A percentile compares a stretch with the other conserved stretches of the same genome.
These are phyloP conservation scores for Himalopsyche tibetana DNA, from an alignment of 2,888 invertebrate species.

Conservation along the genomic window DNA sequence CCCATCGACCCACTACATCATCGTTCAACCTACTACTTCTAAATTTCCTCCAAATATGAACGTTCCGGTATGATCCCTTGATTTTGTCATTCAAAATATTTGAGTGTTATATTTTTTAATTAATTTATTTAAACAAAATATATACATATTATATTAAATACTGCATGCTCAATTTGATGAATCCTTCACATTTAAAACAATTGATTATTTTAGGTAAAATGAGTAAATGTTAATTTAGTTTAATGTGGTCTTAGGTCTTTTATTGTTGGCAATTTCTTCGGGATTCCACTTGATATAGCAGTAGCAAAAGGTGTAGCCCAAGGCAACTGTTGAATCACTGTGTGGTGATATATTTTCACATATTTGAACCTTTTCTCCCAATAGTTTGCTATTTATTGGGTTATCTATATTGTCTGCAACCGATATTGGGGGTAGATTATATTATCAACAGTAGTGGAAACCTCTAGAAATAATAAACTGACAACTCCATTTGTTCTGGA, in stretches of 20 bases:
- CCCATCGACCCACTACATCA: slow-evolving; percentile 44
- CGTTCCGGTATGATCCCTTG: slow-evolving; percentile 44
- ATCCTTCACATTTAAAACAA: neutral
- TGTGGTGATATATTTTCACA: no score
- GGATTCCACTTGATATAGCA: neutral
- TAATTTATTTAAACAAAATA: slow-evolving; percentile 13
- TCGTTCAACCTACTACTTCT: slow-evolving; percentile 47
- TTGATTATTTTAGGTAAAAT: slow-evolving; percentile 19
- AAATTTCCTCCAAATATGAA: slow-evolving; percentile 45
- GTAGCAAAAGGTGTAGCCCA: no score
- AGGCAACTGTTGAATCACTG: no score
- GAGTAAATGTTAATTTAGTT: slow-evolving; percentile 12
- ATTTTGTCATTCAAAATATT: slow-evolving; percentile 44
- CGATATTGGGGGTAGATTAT: no score
- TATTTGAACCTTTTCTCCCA: no score
- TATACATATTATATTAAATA: slow-evolving; percentile 17
- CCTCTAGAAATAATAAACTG: neutral
- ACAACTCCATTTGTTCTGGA: neutral
- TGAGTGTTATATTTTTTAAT: slow-evolving; percentile 38
- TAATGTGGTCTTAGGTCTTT: slow-evolving; percentile 22
- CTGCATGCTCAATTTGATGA: slow-evolving; percentile 42
- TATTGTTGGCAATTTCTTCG: neutral
- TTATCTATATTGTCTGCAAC: no score
- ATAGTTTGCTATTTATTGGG: no score
- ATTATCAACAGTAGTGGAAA: neutral